Percentiles rank a stretch among this genome's conserved stretches.
Evolutionary conservation across 2,888 invertebrate genomes (phyloP).

Genomic region (Parascotia fuliginaria): DNA sequence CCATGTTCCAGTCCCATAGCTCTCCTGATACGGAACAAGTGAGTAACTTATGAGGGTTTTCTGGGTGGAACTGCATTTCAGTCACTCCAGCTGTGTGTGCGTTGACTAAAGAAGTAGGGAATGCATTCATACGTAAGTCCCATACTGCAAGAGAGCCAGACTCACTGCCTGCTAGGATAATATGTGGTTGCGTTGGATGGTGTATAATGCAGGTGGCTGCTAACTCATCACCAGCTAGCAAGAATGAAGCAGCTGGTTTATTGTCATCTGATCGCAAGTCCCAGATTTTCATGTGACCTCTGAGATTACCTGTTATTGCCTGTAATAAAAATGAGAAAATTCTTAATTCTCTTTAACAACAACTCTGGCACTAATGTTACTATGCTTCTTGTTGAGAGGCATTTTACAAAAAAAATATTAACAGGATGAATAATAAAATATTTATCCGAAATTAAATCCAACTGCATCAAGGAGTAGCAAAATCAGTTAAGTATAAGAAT

Average conservation of each 20-base stretch:
- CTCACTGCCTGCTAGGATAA: constrained; percentile 93
- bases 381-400: too few relatives aligned
- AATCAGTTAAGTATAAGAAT: too few relatives aligned
- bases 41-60: constrained; percentile 93
- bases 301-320: constrained; percentile 93
- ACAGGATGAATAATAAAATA: too few relatives aligned
- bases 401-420: too few relatives aligned
- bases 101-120: constrained; percentile 92
- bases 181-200: constrained; percentile 95
- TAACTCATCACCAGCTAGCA: constrained; percentile 90
- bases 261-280: constrained; percentile 89
- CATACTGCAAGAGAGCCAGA: constrained; percentile 95
- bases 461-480: too few relatives aligned
- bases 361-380: too few relatives aligned
- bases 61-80: constrained; percentile 95
- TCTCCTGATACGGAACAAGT: constrained; percentile 93
- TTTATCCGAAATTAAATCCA: too few relatives aligned
- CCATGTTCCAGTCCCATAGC: constrained; percentile 95
- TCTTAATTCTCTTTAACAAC: too few relatives aligned
- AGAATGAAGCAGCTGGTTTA: constrained; percentile 89
- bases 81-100: constrained; percentile 91
- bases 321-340: too few relatives aligned
- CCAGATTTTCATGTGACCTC: constrained; percentile 96
- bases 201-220: constrained; percentile 91
- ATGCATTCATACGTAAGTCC: constrained; percentile 94